phyloP scores from a whole-genome alignment of 1,140 invertebrate genomes.

The Drosophila sp. region DNA sequence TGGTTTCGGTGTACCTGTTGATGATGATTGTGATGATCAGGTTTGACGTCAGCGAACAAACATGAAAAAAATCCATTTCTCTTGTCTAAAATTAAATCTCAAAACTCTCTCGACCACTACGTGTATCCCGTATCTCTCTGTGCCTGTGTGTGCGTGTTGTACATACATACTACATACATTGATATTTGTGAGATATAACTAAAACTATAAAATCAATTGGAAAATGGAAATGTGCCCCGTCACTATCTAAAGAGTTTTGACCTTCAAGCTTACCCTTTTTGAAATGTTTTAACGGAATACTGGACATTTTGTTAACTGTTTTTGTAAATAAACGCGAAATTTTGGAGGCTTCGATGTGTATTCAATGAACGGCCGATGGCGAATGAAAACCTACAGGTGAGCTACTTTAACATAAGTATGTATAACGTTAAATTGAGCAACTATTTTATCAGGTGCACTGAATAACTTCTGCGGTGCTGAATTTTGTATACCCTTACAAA shows the following conservation, averaged over 20 bases:
- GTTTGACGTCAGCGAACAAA: constrained; percentile 38
- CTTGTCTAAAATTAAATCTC: constrained; percentile 28
- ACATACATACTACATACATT: too few relatives aligned
- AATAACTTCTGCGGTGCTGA: background rate
- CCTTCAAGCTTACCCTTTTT: constrained; percentile 65
- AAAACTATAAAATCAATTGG: constrained; percentile 26
- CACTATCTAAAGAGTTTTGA: constrained; percentile 20
- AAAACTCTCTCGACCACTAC: constrained; percentile 6
- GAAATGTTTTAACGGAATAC: constrained; percentile 60
- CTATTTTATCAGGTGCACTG: background rate
- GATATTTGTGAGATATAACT: constrained; percentile 32
- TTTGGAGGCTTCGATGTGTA: constrained; percentile 9
- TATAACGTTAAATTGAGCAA: background rate
- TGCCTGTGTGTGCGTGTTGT: constrained; percentile 13
- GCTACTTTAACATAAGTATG: too few relatives aligned
- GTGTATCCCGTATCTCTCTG: constrained; percentile 5
- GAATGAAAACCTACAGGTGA: background rate
- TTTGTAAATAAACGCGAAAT: constrained; percentile 20
- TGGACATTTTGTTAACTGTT: constrained; percentile 32
- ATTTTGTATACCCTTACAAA: background rate
- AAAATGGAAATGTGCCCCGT: constrained; percentile 24
- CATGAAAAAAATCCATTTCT: constrained; percentile 31
- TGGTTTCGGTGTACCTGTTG: constrained; percentile 86
- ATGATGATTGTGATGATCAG: constrained; percentile 16
- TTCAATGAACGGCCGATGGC: background rate